Percentiles rank a stretch among this genome's conserved stretches.
Conservation (phyloP, 2,888 invertebrate genomes). For the Kuschelorhynchus macadamiae region DNA sequence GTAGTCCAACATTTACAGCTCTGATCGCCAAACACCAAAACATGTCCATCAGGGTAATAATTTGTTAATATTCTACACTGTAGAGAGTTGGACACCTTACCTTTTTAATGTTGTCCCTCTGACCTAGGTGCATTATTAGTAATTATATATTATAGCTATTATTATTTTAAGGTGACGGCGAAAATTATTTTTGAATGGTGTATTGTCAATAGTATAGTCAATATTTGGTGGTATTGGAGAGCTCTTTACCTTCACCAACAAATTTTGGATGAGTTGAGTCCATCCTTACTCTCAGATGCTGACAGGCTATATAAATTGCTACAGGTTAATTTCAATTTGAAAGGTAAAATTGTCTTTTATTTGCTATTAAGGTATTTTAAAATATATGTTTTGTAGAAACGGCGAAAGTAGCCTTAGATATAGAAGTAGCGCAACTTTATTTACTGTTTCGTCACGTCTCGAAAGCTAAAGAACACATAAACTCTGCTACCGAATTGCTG, state of each 20-base stretch:
- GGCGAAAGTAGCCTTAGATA: slow-evolving; percentile 67
- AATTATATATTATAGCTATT: too few relatives aligned
- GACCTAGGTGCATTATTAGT: too few relatives aligned
- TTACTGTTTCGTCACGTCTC: slow-evolving; percentile 82
- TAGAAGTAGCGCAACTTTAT: slow-evolving; percentile 78
- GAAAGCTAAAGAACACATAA: slow-evolving; percentile 78
- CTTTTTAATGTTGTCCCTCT: too few relatives aligned
- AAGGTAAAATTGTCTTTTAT: slow-evolving; percentile 59
- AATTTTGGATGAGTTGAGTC: slow-evolving; percentile 82
- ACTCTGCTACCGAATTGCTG: slow-evolving; percentile 75
- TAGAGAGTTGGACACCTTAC: too few relatives aligned
- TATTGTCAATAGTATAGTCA: slow-evolving; percentile 63
- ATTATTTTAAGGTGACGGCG: slow-evolving; percentile 61
- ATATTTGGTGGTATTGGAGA: slow-evolving; percentile 83
- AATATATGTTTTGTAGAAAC: slow-evolving; percentile 26
- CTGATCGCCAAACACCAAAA: too few relatives aligned
- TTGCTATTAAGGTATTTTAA: slow-evolving; percentile 1
- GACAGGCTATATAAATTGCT: slow-evolving; percentile 68
- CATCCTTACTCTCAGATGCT: slow-evolving; percentile 74
- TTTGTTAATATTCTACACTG: too few relatives aligned
- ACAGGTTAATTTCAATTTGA: slow-evolving; percentile 57
- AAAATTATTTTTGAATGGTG: slow-evolving; percentile 67
- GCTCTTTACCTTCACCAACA: slow-evolving; percentile 82
- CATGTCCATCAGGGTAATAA: too few relatives aligned
- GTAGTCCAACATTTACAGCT: too few relatives aligned